phyloP scores from a whole-genome alignment of 2,797 vertebrate species.

The Trachops cirrhosus region DNA sequence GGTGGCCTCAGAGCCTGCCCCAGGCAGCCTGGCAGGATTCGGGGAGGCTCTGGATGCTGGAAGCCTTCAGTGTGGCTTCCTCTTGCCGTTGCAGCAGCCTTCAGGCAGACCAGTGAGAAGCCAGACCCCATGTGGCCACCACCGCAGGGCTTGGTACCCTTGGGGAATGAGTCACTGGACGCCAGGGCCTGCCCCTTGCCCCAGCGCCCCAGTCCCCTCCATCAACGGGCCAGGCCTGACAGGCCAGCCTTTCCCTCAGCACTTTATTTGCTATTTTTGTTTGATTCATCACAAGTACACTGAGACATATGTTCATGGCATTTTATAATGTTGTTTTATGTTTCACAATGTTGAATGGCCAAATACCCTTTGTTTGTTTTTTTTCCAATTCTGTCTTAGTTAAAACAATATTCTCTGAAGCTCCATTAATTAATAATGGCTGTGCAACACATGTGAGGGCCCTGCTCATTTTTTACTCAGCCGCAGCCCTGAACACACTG shows the following conservation, averaged over 20 bases:
- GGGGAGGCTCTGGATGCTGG: not conserved
- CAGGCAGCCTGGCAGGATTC: not conserved
- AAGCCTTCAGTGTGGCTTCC: not conserved
- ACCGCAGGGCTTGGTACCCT: not conserved
- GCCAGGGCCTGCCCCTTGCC: not conserved
- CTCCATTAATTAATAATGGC: slow-evolving; percentile 74
- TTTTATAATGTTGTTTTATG: slow-evolving; percentile 68
- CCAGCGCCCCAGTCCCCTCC: not conserved
- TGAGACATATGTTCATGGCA: slow-evolving; percentile 61
- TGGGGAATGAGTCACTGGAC: not conserved
- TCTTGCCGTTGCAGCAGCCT: not conserved
- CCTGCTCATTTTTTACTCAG: slow-evolving; percentile 61
- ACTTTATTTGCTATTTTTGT: slow-evolving; percentile 67
- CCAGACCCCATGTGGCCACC: not conserved
- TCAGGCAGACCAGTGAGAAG: not conserved
- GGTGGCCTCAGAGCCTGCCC: not conserved
- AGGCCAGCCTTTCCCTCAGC: not conserved
- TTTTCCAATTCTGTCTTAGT: slow-evolving; percentile 65
- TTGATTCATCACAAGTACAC: slow-evolving; percentile 65
- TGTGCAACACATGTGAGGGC: slow-evolving; percentile 69
- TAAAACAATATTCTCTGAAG: slow-evolving; percentile 69
- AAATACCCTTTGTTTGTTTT: slow-evolving; percentile 73
- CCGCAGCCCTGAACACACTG: slow-evolving; percentile 34
- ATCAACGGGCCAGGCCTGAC: slow-evolving; percentile 8
- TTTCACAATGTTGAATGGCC: slow-evolving; percentile 71